Base-by-base conservation (phyloP, 2,888 invertebrate species). In the Periphyllus acericola region DNA sequence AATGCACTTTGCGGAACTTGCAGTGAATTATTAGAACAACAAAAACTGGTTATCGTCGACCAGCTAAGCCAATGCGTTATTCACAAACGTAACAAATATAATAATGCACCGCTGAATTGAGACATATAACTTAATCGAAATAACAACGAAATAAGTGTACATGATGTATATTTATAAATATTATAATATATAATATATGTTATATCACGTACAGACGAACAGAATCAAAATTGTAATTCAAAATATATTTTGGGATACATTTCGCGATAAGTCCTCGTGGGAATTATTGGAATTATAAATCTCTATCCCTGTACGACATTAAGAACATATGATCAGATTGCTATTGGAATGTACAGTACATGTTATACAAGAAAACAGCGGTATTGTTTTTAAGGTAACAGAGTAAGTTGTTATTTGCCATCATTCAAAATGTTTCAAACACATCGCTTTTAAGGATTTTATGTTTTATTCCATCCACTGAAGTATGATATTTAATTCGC, bases 41-140 rank as follows among this genome's bases (percentile, higher is more conserved):
- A 83, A 34, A 74, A 74, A 83, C 83, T 74, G 83, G 83, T 83
- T 74, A 83, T 72, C 36, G n/a, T 83, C 55, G 52, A 72, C 32
- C 21, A n/a, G 29, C 14, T 55, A 72, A 36, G 19, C 34, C 34
- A 72, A 8, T 83, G 55, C 19, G 3, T 36, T 9, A 83, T 72
- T 72, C 46, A 19, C 55, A 21, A 55, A 6, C 19, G 0, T 46
- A 34, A 40, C 3, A 40, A 68, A 80, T 17, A n/a, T 3, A 66
- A 66, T 36, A 74, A 60, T 55, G 1, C 5, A 83, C 3, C 17
- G 46, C 32, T 71, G 25, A 82, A 71, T 82, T 52, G 82, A 82
- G 34, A 52, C 34, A 34, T 72, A 34, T 21, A 46, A 46, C 14
- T 83, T 34, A 25, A 71, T 82, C 71, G n/a, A 46, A 9, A 11